Evolutionary conservation across 2,113 vertebrate species (phyloP).

Genomic region (Rhabdomys dilectus): DNA sequence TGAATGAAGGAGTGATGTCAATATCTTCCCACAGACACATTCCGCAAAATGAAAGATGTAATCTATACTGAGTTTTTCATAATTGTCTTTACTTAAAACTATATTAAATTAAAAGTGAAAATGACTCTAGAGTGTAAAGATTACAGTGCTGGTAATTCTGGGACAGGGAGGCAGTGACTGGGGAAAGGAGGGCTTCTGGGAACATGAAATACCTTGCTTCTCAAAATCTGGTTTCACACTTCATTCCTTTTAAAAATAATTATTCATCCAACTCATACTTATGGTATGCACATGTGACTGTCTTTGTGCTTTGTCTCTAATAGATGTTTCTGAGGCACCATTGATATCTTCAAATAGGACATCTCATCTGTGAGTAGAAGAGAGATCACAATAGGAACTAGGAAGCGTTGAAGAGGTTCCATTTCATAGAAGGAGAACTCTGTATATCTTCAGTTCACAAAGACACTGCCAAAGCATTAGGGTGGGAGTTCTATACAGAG

Average conservation of each 20-base stretch:
- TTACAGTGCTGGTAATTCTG: no score
- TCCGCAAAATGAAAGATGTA: background rate
- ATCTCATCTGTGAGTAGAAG: background rate
- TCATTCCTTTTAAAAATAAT: background rate
- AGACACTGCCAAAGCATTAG: background rate
- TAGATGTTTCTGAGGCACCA: background rate
- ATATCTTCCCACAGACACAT: background rate
- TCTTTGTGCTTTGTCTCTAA: background rate
- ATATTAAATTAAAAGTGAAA: background rate
- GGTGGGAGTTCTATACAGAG: background rate
- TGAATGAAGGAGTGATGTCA: background rate
- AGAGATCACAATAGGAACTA: background rate
- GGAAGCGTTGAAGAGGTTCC: background rate
- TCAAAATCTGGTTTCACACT: background rate
- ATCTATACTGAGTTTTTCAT: background rate
- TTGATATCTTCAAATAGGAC: background rate
- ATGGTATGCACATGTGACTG: background rate
- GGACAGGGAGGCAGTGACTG: rapidly evolving
- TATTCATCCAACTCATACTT: background rate
- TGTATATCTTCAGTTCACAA: background rate
- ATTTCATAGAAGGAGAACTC: background rate
- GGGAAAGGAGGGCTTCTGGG: no score
- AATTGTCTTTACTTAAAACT: background rate
- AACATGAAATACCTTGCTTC: no score
- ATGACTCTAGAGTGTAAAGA: background rate